A percentile compares a stretch with the other conserved stretches of the same genome.
phyloP scores from a whole-genome alignment of 2,888 invertebrate species.

The Aporophyla lueneburgensis region DNA sequence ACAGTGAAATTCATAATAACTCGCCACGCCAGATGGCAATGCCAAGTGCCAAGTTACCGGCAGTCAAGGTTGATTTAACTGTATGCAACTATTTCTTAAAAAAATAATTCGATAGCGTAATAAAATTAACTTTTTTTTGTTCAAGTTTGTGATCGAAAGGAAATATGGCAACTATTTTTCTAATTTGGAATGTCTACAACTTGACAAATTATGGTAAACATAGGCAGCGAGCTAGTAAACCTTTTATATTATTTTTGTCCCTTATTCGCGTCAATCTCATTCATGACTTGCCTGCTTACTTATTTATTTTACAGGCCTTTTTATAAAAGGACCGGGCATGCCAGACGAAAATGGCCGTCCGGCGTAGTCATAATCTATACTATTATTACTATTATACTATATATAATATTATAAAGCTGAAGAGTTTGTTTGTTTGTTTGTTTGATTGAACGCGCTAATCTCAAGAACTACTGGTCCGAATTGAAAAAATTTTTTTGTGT shows the following conservation, averaged over 20 bases:
- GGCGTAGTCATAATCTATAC: neutral
- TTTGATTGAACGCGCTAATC: no score
- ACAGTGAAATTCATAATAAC: conserved; percentile 82
- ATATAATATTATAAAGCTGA: no score
- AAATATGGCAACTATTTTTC: neutral
- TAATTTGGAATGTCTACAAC: neutral
- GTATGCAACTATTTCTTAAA: conserved; percentile 53
- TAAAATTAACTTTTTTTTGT: conserved; percentile 5
- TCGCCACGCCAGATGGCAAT: conserved; percentile 74
- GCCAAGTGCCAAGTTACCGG: conserved; percentile 76
- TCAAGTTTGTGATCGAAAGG: neutral
- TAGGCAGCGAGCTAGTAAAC: neutral
- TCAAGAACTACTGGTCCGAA: no score
- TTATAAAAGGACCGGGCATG: neutral
- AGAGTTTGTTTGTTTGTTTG: no score
- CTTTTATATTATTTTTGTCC: neutral
- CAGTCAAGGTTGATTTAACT: conserved; percentile 73
- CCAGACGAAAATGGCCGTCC: neutral
- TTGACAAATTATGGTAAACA: neutral
- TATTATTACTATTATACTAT: no score
- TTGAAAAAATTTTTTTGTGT: no score
- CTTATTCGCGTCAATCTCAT: neutral
- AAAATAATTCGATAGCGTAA: conserved; percentile 22
- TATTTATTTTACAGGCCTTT: neutral
- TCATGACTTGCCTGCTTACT: neutral